These are phyloP conservation scores for Cotesia glomerata DNA, from an alignment of 1,140 invertebrate genomes.

Conservation along the genomic window DNA sequence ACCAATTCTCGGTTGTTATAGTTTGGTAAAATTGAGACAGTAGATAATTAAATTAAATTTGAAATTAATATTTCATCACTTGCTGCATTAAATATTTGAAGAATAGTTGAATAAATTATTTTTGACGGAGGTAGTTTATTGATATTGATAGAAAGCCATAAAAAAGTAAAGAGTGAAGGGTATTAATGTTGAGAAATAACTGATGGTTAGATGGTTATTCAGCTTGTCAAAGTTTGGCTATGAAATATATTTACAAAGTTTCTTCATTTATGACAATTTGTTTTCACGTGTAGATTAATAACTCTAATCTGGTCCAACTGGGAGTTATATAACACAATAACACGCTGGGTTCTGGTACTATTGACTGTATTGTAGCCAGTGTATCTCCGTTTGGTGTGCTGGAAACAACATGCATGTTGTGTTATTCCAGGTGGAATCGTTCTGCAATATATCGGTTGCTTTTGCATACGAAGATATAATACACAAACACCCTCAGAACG, in stretches of 20 bases:
- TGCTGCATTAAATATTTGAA: no score
- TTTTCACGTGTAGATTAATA: constrained; percentile 36
- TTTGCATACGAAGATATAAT: not conserved
- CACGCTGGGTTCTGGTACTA: no score
- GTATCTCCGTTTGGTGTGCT: not conserved
- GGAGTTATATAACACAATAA: not conserved
- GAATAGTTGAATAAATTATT: not conserved
- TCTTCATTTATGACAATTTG: constrained; percentile 26
- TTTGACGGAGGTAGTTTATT: not conserved
- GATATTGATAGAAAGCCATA: not conserved
- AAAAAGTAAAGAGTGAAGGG: not conserved
- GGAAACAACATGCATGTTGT: not conserved
- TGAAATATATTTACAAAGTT: not conserved
- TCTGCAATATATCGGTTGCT: not conserved
- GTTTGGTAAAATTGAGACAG: no score
- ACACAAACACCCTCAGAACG: not conserved
- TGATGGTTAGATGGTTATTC: not conserved
- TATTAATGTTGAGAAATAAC: no score
- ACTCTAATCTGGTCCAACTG: constrained; percentile 27
- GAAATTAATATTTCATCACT: no score
- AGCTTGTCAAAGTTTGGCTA: not conserved
- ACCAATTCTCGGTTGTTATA: no score
- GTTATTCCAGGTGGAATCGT: constrained; percentile 11
- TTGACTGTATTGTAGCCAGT: no score
- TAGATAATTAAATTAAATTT: no score